Base-by-base conservation (phyloP, 1,140 invertebrate species). In the Drosophila tristis region DNA sequence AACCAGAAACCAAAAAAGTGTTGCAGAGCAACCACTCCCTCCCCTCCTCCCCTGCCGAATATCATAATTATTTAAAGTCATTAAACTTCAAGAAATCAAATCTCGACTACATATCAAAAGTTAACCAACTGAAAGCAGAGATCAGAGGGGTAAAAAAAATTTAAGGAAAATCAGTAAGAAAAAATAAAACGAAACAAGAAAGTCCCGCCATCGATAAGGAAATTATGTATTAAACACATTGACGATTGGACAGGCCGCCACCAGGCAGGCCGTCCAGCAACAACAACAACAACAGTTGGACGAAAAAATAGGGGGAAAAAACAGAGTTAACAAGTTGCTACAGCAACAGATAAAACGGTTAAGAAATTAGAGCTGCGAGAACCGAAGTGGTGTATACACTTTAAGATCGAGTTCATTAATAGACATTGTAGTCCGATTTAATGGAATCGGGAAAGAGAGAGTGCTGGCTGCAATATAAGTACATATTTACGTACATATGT, bases 211-310 rank as follows among this genome's bases (percentile, higher is more conserved):
- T 63, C 71, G 82, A 89, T 86, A 86, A 86, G 82, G 84, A 86
- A 86, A 86, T 86, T 86, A 84, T 87, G 74, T 86, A 86, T 86
- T 84, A 82, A 86, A 86, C 74, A 89, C 79, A 89, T 89, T 81
- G 80, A 71, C 66, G 75, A 86, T 78, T 72, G 57, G 79, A 84
- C 74, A 66, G 66, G 64, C 61, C 61, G 58, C 72, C 85, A 79
- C 74, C 62, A n/a, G 62, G 44, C 67, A 65, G 67, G 42, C 35
- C 11, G 35, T 39, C 20, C 26, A 53, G 50, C 31, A 35, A 61
- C 23, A 25, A 25, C 23, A 43, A 43, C 48, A 58, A 80, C 73
- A 85, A 85, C 67, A 70, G 64, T 68, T 68, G 15, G 23, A 15
- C 16, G 59, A 77, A 76, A 80, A 78, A 77, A 82, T 74, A 71